These are phyloP conservation scores for Butorides virescens DNA, from an alignment of 2,113 vertebrate species.

Conservation along the genomic window DNA sequence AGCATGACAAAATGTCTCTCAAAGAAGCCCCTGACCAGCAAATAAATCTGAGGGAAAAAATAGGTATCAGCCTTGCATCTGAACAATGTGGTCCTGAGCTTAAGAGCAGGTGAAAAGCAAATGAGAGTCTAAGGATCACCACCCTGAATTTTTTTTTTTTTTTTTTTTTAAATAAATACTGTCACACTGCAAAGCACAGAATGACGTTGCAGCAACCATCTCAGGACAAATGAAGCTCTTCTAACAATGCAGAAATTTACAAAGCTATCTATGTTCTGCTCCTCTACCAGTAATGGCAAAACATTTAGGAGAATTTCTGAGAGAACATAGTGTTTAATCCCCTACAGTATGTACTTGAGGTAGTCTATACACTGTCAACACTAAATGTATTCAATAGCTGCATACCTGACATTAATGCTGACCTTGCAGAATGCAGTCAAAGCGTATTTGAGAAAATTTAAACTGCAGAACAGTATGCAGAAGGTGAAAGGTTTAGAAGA, in stretches of 20 bases:
- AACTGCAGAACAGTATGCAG: neutral
- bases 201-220: neutral
- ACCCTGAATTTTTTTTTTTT: neutral
- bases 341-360: neutral
- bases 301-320: neutral
- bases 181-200: neutral
- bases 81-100: neutral
- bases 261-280: neutral
- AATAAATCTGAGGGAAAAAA: neutral
- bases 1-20: neutral
- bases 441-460: neutral
- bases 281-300: neutral
- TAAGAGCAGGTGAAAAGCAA: neutral
- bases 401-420: neutral
- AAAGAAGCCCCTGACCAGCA: neutral
- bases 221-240: neutral
- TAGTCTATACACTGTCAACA: neutral
- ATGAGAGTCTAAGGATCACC: neutral
- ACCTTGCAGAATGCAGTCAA: neutral
- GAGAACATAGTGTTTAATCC: neutral
- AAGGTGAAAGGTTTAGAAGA: neutral
- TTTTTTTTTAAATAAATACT: neutral
- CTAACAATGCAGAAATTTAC: neutral
- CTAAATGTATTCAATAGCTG: neutral
- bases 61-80: neutral